These are phyloP conservation scores for Tachyglossus aculeatus DNA, from an alignment of 2,797 vertebrate species.

Conservation along the genomic window DNA sequence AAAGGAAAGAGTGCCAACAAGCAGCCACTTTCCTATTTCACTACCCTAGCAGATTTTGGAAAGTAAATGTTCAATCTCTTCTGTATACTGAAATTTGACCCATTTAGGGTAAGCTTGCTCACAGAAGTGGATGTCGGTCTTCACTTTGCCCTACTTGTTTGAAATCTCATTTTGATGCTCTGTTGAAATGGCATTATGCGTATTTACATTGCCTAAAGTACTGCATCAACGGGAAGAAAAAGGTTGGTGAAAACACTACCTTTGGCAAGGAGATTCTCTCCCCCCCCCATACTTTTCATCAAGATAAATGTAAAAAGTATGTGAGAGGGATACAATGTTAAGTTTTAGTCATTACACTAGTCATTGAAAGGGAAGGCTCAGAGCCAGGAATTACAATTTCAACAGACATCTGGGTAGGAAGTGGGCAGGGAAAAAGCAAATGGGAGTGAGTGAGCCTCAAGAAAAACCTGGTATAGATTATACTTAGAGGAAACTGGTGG, in stretches of 20 bases:
- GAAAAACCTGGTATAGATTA: neutral
- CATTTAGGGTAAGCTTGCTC: neutral
- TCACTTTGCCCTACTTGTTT: neutral
- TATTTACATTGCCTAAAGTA: neutral
- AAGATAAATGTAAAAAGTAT: conserved; percentile 8
- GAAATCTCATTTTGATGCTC: neutral
- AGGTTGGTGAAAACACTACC: neutral
- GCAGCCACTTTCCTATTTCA: too few species aligned
- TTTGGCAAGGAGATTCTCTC: neutral
- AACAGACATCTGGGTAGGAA: neutral
- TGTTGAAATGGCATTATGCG: neutral
- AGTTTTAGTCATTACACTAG: neutral
- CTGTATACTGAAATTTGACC: too few species aligned
- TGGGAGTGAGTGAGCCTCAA: neutral
- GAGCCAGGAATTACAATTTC: neutral
- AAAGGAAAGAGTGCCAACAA: too few species aligned
- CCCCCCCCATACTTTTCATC: neutral
- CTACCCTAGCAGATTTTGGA: too few species aligned
- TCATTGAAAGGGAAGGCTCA: neutral
- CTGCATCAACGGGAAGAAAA: fast-evolving
- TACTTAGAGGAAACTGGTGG: neutral
- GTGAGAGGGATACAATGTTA: neutral
- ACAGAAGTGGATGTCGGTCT: neutral
- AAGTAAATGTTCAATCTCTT: too few species aligned
- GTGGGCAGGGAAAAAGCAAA: neutral